These are phyloP conservation scores for Tineola bisselliella DNA, from an alignment of 2,888 invertebrate species.

Conservation along the genomic window DNA sequence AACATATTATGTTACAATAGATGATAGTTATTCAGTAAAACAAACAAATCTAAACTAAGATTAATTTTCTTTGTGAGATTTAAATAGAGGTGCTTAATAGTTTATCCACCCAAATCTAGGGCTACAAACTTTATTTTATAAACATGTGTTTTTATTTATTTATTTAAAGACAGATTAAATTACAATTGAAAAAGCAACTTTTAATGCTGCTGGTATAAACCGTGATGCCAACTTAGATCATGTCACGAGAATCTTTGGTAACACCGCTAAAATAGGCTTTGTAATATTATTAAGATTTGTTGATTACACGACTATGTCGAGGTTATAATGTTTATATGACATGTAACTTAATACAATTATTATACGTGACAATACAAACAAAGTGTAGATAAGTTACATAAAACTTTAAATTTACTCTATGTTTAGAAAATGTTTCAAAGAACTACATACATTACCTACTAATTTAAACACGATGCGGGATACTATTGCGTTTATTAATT, in stretches of 20 bases:
- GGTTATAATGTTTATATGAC: background rate
- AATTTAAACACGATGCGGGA: too few relatives aligned
- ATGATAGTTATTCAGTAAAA: too few relatives aligned
- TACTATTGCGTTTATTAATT: too few relatives aligned
- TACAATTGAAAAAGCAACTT: background rate
- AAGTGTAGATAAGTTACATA: background rate
- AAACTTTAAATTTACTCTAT: too few relatives aligned
- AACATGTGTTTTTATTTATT: too few relatives aligned
- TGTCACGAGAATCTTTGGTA: slow-evolving; percentile 10
- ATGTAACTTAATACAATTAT: background rate
- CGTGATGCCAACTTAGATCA: slow-evolving; percentile 9
- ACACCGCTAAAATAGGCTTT: slow-evolving; percentile 7
- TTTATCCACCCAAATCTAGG: too few relatives aligned
- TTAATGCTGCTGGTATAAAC: background rate
- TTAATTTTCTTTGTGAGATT: too few relatives aligned
- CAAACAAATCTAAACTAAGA: too few relatives aligned
- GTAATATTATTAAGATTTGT: slow-evolving; percentile 2
- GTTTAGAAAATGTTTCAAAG: too few relatives aligned
- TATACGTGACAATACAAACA: background rate
- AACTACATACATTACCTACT: too few relatives aligned
- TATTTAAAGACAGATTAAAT: background rate
- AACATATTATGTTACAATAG: background rate
- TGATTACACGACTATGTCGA: background rate
- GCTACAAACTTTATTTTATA: too few relatives aligned
- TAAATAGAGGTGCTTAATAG: too few relatives aligned